These are phyloP conservation scores for Hyperopisus bebe DNA, from an alignment of 2,113 vertebrate genomes.

Conservation along the genomic window DNA sequence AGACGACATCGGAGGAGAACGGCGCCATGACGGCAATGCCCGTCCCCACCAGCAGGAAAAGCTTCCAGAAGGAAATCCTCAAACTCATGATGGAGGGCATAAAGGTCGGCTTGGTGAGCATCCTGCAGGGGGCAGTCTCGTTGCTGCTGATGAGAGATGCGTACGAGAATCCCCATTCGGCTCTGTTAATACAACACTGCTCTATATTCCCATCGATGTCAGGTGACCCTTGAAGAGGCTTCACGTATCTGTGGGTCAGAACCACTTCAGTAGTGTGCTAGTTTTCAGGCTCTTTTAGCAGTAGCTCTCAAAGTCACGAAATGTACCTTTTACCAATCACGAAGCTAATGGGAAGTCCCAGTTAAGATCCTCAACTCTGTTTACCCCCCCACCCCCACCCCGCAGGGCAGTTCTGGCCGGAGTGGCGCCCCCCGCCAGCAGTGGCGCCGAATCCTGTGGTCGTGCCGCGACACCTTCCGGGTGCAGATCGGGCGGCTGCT, in stretches of 20 bases:
- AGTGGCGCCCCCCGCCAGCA: conserved; percentile 70
- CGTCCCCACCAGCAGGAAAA: conserved; percentile 61
- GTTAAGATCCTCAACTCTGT: neutral
- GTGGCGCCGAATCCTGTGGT: conserved; percentile 80
- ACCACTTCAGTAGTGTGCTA: neutral
- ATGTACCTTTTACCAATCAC: neutral
- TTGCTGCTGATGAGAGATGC: neutral
- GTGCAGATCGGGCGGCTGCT: conserved; percentile 84
- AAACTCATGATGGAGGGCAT: conserved; percentile 83
- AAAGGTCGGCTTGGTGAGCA: conserved; percentile 76
- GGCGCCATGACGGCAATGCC: conserved; percentile 44
- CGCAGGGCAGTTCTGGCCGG: conserved; percentile 62
- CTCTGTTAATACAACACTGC: neutral
- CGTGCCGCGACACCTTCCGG: conserved; percentile 83
- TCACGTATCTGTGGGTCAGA: neutral
- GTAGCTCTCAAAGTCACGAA: neutral
- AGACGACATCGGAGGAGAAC: conserved; percentile 62
- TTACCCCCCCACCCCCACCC: neutral
- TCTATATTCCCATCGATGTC: neutral
- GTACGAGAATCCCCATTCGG: neutral
- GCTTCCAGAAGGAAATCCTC: conserved; percentile 83
- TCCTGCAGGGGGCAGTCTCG: neutral
- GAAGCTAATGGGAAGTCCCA: neutral
- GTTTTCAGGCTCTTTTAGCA: neutral
- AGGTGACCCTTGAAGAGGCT: neutral